Evolutionary conservation across 2,888 invertebrate species (phyloP), one percentile per base, ranked within the genome.

Genomic region (Thymelicus acteon): DNA sequence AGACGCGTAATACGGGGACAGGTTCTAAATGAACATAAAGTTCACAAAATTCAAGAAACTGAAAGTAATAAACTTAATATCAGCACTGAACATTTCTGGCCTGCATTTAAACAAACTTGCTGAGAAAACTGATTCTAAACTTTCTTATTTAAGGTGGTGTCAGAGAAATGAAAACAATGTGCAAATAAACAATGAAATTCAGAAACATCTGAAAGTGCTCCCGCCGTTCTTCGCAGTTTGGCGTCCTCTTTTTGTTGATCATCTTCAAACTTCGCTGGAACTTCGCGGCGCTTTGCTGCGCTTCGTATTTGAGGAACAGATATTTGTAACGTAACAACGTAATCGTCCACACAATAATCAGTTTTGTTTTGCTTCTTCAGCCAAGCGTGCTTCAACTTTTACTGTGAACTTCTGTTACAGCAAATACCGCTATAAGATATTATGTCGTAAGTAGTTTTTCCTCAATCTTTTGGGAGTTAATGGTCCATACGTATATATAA

Each of bases 181-280:
- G 24, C 54, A 24, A 54, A 54, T 54, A 54, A 54, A 54, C 54
- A 54, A 54, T 54, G 54, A 54, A 54, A 54, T 54, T 54, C 24
- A 24, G 54, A 54, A 54, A 24, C 54, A 54, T 54, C 54, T 54
- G 24, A 54, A 54, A 54, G 54, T 54, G 12, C 24, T 24, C 24
- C 7, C 10, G 54, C 24, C 54, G 19, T 19, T 54, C 24, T 24
- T 24, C 54, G 54, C 24, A 19, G 54, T 24, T 8, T 24, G 24
- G 54, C 54, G 24, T 54, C 54, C 54, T 24, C 54, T 54, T 54
- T 54, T 54, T 24, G 54, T 24, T 19, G 19, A n/a, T 49, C 52
- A 24, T 24, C 19, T 8, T 24, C 54, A 54, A 54, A 54, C 54
- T 54, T 24, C 54, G 54, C 24, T 24, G 24, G 54, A 54, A 54